These are phyloP conservation scores for Aromia moschata DNA, from an alignment of 2,888 invertebrate genomes.

Conservation along the genomic window DNA sequence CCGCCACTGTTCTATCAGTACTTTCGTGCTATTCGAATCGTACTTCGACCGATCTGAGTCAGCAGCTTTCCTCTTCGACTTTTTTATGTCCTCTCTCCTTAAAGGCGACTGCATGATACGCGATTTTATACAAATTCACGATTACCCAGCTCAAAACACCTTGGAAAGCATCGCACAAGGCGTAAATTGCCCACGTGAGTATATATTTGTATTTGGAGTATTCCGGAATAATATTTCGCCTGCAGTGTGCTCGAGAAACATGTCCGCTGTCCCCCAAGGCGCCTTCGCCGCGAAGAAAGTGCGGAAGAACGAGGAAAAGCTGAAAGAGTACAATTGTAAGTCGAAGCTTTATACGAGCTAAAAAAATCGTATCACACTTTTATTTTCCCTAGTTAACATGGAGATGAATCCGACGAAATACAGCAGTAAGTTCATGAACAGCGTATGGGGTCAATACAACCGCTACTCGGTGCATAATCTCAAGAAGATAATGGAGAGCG, in stretches of 20 bases:
- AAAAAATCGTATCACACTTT: too few relatives aligned
- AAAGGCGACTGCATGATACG: conserved; percentile 14
- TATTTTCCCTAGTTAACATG: conserved; percentile 65
- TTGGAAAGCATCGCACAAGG: not conserved
- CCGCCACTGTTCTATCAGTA: not conserved
- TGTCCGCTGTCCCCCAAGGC: conserved; percentile 81
- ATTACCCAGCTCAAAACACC: not conserved
- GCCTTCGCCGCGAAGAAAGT: conserved; percentile 79
- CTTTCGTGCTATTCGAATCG: not conserved
- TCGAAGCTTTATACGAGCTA: too few relatives aligned
- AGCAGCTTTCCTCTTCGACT: not conserved
- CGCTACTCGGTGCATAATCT: conserved; percentile 89
- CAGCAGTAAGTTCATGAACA: conserved; percentile 88
- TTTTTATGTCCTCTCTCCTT: conserved; percentile 1
- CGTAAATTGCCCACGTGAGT: conserved; percentile 14
- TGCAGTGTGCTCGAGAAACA: conserved; percentile 52
- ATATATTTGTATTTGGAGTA: not conserved
- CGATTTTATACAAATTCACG: not conserved
- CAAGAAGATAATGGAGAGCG: conserved; percentile 75
- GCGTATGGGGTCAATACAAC: conserved; percentile 92
- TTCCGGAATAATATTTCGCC: not conserved
- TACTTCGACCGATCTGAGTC: not conserved
- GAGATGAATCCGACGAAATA: conserved; percentile 79
- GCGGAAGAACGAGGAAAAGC: conserved; percentile 69
- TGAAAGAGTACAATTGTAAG: conserved; percentile 63